Evolutionary conservation across 2,888 invertebrate species (phyloP), one percentile per base, ranked within the genome.

Genomic region (Tinea trinotella): DNA sequence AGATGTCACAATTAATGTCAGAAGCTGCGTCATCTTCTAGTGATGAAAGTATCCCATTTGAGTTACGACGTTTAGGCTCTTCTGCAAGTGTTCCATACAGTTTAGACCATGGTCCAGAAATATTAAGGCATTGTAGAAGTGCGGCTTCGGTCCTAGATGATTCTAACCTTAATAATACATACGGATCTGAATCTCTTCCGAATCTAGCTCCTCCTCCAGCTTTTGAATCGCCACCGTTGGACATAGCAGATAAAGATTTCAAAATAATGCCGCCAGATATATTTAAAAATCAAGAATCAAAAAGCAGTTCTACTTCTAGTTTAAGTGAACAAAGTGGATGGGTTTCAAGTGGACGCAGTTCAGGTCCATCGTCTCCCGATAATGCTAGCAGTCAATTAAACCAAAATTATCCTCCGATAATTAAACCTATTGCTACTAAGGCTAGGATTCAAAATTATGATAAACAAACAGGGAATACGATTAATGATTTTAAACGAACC

Each of bases 321-420:
- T 76, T 92, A 57, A 94, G 94, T 64, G 95, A 95, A 72, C 93
- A 93, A 73, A 94, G 94, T 66, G 95, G 95, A 1, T 95, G 95
- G 94, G 94, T 95, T 0, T 94, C 94, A 22, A 94, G 93, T 63
- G 90, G 92, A 46, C 86, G 89, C 44, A 91, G 90, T 65, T 90
- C 91, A 53, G 88, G 87, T 15, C 87, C 87, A n/a, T 90, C 90
- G 0, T 87, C 89, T 54, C 90, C 90, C 3, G 90, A 90, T 64
- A 78, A 80, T 64, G 78, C 74, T 54, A 87, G 76, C 73, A 80
- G 73, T 81, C 87, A 79, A 76, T 84, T 74, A 76, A 87, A 73
- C 66, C 87, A 73, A 72, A 88, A 69, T 66, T 84, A 71, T 57
- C 61, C 64, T 59, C 73, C 66, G 62, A 76, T 73, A 61, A 71